phyloP scores from a whole-genome alignment of 2,888 invertebrate species.

The Drosophila lacicola region DNA sequence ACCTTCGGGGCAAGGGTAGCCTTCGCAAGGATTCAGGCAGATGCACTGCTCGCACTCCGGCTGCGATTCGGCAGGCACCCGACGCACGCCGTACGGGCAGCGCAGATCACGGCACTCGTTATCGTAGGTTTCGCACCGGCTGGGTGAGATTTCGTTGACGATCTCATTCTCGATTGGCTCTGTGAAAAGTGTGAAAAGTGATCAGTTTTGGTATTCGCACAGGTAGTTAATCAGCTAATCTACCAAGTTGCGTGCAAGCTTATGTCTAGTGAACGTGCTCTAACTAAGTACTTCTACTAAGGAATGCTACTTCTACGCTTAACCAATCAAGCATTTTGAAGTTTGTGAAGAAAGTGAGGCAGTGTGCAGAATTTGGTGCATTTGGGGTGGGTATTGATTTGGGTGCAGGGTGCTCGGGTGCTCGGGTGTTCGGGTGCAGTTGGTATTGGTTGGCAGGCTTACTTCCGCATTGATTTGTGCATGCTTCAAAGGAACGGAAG shows the following conservation, averaged over 20 bases:
- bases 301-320: constrained; percentile 42
- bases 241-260: constrained; percentile 57
- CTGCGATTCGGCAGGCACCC: constrained; percentile 86
- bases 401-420: constrained; percentile 42
- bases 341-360: constrained; percentile 32
- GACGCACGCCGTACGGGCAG: constrained; percentile 91
- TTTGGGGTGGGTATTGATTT: constrained; percentile 26
- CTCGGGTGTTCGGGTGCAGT: constrained; percentile 33
- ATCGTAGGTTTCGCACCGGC: constrained; percentile 87
- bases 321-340: constrained; percentile 49
- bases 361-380: constrained; percentile 44
- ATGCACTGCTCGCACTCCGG: constrained; percentile 90
- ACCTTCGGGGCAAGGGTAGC: constrained; percentile 87
- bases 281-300: constrained; percentile 40
- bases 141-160: constrained; percentile 78
- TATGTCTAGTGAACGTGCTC: constrained; percentile 70
- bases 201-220: not conserved
- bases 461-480: constrained; percentile 88
- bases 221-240: not conserved
- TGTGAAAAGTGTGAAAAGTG: constrained; percentile 17
- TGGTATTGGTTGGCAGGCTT: constrained; percentile 64
- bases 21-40: constrained; percentile 91
- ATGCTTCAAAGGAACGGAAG: constrained; percentile 91
- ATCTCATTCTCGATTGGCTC: constrained; percentile 51
- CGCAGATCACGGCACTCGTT: constrained; percentile 88